Percentiles rank a stretch among this genome's conserved stretches.
Conservation (phyloP, 2,888 invertebrate genomes). For the Axea sp. region DNA sequence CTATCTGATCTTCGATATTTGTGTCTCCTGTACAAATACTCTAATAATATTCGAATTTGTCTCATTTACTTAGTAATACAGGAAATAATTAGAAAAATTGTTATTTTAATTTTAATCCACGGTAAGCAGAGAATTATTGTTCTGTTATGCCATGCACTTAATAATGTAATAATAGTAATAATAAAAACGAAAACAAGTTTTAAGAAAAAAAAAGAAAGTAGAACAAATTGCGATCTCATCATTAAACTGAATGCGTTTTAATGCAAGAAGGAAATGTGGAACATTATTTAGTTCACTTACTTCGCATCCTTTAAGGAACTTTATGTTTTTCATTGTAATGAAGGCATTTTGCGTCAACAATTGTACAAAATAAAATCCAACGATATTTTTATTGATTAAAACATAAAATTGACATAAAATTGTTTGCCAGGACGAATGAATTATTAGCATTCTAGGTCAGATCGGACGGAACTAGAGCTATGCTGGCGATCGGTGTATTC, state of each 20-base stretch:
- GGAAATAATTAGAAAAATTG: neutral
- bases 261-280: neutral
- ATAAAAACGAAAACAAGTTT: constrained; percentile 33
- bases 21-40: too few relatives aligned
- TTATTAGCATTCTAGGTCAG: constrained; percentile 43
- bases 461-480: constrained; percentile 18
- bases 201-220: constrained; percentile 1
- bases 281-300: constrained; percentile 11
- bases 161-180: constrained; percentile 22
- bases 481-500: constrained; percentile 23
- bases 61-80: too few relatives aligned
- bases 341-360: constrained; percentile 5
- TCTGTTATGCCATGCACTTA: constrained; percentile 1
- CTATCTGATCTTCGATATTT: too few relatives aligned
- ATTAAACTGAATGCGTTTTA: constrained; percentile 27
- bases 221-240: constrained; percentile 10
- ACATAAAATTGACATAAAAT: constrained; percentile 47
- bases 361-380: constrained; percentile 26
- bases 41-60: too few relatives aligned
- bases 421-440: constrained; percentile 41
- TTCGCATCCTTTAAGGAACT: constrained; percentile 21
- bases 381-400: constrained; percentile 42
- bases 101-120: constrained; percentile 9
- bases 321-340: constrained; percentile 28
- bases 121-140: neutral